Conservation (phyloP, 2,888 invertebrate genomes). For the Apamea anceps region DNA sequence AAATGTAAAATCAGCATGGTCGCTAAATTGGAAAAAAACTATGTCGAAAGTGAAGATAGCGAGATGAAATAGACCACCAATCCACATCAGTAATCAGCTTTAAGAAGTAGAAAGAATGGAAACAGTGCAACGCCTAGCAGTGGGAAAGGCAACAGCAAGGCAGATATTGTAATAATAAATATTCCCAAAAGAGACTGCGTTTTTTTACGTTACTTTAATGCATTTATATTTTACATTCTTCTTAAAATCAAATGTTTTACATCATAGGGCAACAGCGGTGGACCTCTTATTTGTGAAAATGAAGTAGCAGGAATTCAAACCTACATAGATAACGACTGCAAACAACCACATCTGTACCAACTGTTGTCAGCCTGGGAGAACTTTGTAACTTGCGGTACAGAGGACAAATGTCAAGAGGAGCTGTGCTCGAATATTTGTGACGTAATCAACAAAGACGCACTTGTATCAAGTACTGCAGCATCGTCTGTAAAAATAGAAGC, state of each 20-base stretch:
- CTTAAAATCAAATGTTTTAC: slow-evolving; percentile 17
- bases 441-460: slow-evolving; percentile 78
- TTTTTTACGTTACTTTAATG: background rate
- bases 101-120: background rate
- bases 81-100: background rate
- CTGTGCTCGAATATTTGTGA: slow-evolving; percentile 76
- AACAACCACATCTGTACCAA: slow-evolving; percentile 83
- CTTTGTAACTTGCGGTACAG: slow-evolving; percentile 80
- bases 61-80: background rate
- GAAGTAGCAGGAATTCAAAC: slow-evolving; percentile 83
- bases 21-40: background rate
- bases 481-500: background rate
- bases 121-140: background rate
- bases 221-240: background rate
- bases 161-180: background rate
- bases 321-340: slow-evolving; percentile 81
- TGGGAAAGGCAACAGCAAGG: background rate
- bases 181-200: background rate
- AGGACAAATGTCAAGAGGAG: slow-evolving; percentile 77
- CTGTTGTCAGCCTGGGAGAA: slow-evolving; percentile 78
- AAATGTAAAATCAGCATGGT: background rate
- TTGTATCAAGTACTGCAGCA: slow-evolving; percentile 16
- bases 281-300: slow-evolving; percentile 82
- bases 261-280: slow-evolving; percentile 84
- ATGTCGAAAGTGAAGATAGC: background rate